A percentile compares a stretch with the other conserved stretches of the same genome.
phyloP scores from a whole-genome alignment of 2,113 vertebrate species.

The Rhombomys opimus region DNA sequence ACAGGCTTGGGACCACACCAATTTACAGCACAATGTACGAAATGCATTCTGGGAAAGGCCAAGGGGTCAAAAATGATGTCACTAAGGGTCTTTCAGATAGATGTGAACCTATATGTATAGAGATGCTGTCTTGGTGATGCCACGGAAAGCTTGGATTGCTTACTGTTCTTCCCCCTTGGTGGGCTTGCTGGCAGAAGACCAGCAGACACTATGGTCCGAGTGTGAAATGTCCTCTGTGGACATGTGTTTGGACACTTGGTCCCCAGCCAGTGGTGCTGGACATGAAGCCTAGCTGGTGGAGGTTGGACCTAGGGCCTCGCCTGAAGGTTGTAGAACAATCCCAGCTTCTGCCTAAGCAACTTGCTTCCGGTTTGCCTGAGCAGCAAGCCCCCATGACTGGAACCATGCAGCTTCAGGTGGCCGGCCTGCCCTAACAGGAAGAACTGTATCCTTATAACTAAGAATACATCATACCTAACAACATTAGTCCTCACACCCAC shows the following conservation, averaged over 20 bases:
- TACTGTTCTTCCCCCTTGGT: background rate
- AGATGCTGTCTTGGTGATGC: no score
- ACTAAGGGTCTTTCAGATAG: background rate
- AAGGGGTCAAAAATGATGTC: background rate
- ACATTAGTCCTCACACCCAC: background rate
- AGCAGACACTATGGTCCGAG: background rate
- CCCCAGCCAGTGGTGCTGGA: background rate
- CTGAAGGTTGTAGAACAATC: background rate
- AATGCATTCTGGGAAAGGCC: background rate
- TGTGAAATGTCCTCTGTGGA: background rate
- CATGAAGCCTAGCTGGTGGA: background rate
- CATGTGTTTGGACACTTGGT: background rate
- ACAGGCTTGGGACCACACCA: background rate
- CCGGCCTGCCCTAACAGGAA: background rate
- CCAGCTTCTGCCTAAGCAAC: background rate
- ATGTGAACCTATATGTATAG: background rate
- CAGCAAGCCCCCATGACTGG: background rate
- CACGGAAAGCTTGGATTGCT: background rate
- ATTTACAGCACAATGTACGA: background rate
- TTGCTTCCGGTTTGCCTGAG: background rate
- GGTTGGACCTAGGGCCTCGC: background rate
- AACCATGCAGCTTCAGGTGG: background rate
- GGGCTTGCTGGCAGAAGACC: background rate
- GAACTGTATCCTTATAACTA: background rate
- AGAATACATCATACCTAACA: background rate